Conservation (phyloP, 2,888 invertebrate species). For the Pomacea canaliculata region DNA sequence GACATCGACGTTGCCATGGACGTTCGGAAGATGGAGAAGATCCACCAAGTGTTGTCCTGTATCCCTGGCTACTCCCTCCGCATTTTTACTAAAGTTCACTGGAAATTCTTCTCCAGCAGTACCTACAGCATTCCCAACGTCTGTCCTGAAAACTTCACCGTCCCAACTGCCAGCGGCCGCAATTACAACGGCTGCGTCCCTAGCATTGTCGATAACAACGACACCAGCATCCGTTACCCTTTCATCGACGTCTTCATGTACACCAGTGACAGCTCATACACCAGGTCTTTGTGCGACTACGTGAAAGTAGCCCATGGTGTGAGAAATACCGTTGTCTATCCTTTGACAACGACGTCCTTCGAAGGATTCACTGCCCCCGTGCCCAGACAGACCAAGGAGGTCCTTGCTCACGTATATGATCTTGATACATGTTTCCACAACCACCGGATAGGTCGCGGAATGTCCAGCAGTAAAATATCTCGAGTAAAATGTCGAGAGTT, state of each 20-base stretch:
- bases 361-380: background rate
- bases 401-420: background rate
- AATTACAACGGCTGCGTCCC: background rate
- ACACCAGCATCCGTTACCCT: slow-evolving; percentile 15
- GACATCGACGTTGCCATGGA: slow-evolving; percentile 44
- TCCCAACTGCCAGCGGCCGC: background rate
- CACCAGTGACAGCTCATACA: background rate
- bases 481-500: background rate
- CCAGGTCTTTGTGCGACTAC: too few species aligned
- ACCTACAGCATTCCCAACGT: too few species aligned
- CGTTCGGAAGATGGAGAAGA: slow-evolving; percentile 21
- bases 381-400: background rate
- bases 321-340: too few species aligned
- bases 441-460: background rate
- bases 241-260: slow-evolving; percentile 27
- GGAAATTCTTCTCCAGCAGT: slow-evolving; percentile 43
- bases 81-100: slow-evolving; percentile 30
- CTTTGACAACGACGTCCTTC: too few species aligned
- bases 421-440: background rate
- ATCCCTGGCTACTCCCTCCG: slow-evolving; percentile 36
- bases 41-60: slow-evolving; percentile 24
- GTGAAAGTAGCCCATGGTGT: too few species aligned
- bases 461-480: background rate
- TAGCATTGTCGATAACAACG: background rate
- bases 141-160: background rate